Evolutionary conservation across 1,140 invertebrate species (phyloP).

Genomic region (Tenebrio molitor): DNA sequence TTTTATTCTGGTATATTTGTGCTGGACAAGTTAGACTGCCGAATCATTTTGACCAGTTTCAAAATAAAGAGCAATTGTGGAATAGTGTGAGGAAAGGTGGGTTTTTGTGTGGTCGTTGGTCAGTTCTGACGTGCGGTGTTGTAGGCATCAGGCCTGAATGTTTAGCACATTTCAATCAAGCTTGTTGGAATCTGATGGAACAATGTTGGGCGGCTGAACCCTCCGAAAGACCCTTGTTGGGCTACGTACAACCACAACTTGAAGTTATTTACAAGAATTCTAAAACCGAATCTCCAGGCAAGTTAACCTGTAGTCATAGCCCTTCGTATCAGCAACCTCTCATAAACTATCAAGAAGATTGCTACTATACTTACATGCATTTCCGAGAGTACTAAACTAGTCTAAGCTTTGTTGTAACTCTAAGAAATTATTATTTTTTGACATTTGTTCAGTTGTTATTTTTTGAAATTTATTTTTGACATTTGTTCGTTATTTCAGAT

Average conservation of each 20-base stretch:
- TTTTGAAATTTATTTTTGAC: conserved; percentile 39
- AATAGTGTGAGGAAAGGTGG: conserved; percentile 86
- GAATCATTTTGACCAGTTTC: conserved; percentile 86
- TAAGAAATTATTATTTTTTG: no score
- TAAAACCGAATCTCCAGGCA: conserved; percentile 53
- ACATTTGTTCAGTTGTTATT: no score
- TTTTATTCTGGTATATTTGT: conserved; percentile 93
- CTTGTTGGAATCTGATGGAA: conserved; percentile 89
- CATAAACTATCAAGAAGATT: conserved; percentile 42
- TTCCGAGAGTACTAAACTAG: conserved; percentile 52
- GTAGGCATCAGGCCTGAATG: conserved; percentile 82
- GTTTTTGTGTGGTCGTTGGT: conserved; percentile 8
- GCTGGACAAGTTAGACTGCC: conserved; percentile 86
- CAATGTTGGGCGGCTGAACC: conserved; percentile 88
- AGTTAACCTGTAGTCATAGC: conserved; percentile 50
- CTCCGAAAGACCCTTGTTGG: conserved; percentile 80
- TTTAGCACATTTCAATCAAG: conserved; percentile 79
- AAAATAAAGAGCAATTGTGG: conserved; percentile 92
- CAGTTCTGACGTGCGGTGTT: conserved; percentile 49
- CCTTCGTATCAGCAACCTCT: conserved; percentile 27
- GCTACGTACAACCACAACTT: conserved; percentile 80
- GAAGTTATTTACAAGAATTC: conserved; percentile 67
- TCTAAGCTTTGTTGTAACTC: conserved; percentile 14
- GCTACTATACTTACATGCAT: conserved; percentile 49
- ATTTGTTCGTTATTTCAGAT: conserved; percentile 56